phyloP scores from a whole-genome alignment of 2,888 invertebrate species.

The Brenthis ino region DNA sequence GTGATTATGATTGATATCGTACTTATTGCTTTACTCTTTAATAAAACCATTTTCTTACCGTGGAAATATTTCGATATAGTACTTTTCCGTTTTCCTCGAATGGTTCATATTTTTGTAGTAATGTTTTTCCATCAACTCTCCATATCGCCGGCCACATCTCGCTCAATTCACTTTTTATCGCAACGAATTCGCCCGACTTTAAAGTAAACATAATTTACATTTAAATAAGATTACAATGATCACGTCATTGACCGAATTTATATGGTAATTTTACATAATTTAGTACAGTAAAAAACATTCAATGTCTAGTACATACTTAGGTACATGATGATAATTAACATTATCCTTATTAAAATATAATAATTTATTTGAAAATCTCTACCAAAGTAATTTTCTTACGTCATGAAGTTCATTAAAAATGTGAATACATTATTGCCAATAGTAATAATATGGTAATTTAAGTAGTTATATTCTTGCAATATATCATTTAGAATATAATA shows the following conservation, averaged over 20 bases:
- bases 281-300: neutral
- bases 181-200: slow-evolving; percentile 95
- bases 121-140: slow-evolving; percentile 93
- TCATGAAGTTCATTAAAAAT: slow-evolving; percentile 4
- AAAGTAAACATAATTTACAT: slow-evolving; percentile 38
- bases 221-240: slow-evolving; percentile 10
- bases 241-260: neutral
- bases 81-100: slow-evolving; percentile 91
- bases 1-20: neutral
- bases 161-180: slow-evolving; percentile 90
- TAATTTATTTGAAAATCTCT: neutral
- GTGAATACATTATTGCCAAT: neutral
- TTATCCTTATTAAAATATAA: slow-evolving; percentile 2
- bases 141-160: slow-evolving; percentile 94
- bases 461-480: neutral
- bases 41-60: slow-evolving; percentile 81
- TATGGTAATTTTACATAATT: neutral
- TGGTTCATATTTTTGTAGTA: slow-evolving; percentile 91
- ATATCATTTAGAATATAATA: neutral
- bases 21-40: neutral
- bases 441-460: slow-evolving; percentile 2
- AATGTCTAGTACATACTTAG: neutral
- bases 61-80: slow-evolving; percentile 92
- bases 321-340: neutral
- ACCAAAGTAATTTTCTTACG: slow-evolving; percentile 5